Percentiles rank a stretch among this genome's conserved stretches.
phyloP scores from a whole-genome alignment of 1,140 invertebrate species.

The Thalassaphorura encarpata region DNA sequence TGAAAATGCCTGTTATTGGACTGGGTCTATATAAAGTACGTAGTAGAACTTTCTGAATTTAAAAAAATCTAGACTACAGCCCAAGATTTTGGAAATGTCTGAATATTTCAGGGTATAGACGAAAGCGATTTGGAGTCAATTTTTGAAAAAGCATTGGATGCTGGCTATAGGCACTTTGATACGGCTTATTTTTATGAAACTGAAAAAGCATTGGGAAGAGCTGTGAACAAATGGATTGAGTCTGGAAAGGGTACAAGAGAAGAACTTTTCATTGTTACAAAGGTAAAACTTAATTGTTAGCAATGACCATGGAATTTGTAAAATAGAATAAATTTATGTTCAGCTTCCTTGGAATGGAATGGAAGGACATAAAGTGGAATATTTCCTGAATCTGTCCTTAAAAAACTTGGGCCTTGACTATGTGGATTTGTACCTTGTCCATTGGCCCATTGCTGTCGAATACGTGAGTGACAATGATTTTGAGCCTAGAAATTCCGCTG shows the following conservation, averaged over 20 bases:
- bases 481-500: conserved; percentile 12
- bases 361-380: conserved; percentile 54
- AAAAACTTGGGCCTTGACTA: conserved; percentile 61
- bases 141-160: conserved; percentile 35
- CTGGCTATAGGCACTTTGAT: conserved; percentile 38
- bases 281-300: conserved; percentile 26
- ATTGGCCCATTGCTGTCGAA: conserved; percentile 37
- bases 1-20: not conserved
- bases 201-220: conserved; percentile 36
- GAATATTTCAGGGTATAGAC: not conserved
- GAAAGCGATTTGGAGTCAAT: conserved; percentile 17
- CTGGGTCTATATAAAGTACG: not conserved
- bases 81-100: not conserved
- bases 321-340: conserved; percentile 4
- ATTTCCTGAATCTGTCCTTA: conserved; percentile 59
- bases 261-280: conserved; percentile 40
- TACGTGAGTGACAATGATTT: conserved; percentile 30
- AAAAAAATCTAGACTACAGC: not conserved
- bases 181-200: conserved; percentile 36
- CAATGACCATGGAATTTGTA: not conserved
- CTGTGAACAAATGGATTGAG: conserved; percentile 34
- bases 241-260: conserved; percentile 36
- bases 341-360: conserved; percentile 36
- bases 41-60: not conserved
- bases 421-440: conserved; percentile 58